These are phyloP conservation scores for Drosophila watanabei DNA, from an alignment of 1,140 invertebrate species.

Conservation along the genomic window DNA sequence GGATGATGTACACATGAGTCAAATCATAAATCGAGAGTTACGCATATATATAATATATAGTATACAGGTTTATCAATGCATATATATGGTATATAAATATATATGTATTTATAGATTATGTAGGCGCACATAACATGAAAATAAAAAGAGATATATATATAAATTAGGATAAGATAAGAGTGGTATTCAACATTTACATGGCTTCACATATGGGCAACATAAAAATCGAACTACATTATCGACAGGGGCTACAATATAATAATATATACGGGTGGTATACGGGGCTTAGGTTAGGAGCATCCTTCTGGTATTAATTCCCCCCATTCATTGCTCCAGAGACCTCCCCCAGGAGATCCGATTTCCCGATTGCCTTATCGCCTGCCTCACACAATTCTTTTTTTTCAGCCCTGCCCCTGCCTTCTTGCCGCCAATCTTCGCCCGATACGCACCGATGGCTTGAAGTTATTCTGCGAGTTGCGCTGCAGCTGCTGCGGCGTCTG, in stretches of 20 bases:
- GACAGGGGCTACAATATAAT: slow-evolving; percentile 8
- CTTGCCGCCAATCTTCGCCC: slow-evolving; percentile 23
- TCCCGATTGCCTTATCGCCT: slow-evolving; percentile 29
- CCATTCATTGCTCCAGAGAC: slow-evolving; percentile 32
- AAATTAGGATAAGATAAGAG: slow-evolving; percentile 62
- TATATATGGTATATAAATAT: slow-evolving; percentile 41
- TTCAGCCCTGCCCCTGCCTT: slow-evolving; percentile 18
- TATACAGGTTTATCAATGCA: slow-evolving; percentile 42
- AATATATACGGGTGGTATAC: slow-evolving; percentile 3
- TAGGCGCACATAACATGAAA: slow-evolving; percentile 79
- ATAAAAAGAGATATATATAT: slow-evolving; percentile 74
- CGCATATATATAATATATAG: slow-evolving; percentile 37
- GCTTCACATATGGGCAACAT: slow-evolving; percentile 20
- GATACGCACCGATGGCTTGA: slow-evolving; percentile 92
- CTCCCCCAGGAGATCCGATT: slow-evolving; percentile 36
- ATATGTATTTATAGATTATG: slow-evolving; percentile 51
- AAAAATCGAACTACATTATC: slow-evolving; percentile 18
- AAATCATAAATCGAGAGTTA: slow-evolving; percentile 73
- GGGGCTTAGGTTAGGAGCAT: slow-evolving; percentile 7
- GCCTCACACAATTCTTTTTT: not conserved
- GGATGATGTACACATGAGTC: slow-evolving; percentile 68
- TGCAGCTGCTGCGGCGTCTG: slow-evolving; percentile 89
- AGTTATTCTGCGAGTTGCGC: slow-evolving; percentile 91
- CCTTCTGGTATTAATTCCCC: not conserved
- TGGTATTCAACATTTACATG: slow-evolving; percentile 47